Evolutionary conservation across 2,797 vertebrate species (phyloP).

Genomic region (Cuculus canorus): DNA sequence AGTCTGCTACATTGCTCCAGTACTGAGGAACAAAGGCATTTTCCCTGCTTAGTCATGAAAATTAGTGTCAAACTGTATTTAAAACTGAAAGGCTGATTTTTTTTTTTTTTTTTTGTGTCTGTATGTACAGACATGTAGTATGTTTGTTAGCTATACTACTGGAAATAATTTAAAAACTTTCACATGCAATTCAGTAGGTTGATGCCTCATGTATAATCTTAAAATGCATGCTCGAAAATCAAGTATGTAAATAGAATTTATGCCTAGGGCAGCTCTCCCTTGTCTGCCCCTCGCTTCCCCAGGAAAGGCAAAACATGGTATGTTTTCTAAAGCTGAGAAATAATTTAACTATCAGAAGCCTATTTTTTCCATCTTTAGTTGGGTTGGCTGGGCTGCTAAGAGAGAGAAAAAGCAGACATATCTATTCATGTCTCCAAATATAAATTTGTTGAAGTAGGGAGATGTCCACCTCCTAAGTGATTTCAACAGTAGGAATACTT

Average conservation of each 20-base stretch:
- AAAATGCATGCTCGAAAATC: not conserved
- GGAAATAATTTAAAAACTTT: not conserved
- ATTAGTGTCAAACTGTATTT: not conserved
- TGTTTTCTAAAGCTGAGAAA: not conserved
- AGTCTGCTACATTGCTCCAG: not conserved
- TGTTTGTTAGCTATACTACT: not conserved
- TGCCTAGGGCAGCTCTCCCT: not conserved
- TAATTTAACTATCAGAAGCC: not conserved
- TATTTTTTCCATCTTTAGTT: not conserved
- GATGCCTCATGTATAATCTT: not conserved
- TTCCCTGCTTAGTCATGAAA: not conserved
- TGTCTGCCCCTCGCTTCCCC: not conserved
- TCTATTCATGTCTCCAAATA: not conserved
- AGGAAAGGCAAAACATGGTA: not conserved
- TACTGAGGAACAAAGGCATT: not conserved
- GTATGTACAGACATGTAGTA: too few relatives aligned
- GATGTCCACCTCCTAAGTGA: not conserved
- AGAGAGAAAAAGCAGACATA: not conserved
- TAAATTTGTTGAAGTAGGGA: not conserved
- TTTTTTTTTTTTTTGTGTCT: not conserved
- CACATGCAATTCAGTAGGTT: not conserved
- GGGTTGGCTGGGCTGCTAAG: not conserved
- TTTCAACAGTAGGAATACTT: not conserved
- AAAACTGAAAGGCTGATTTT: not conserved
- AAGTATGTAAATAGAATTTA: not conserved